These are phyloP conservation scores for Parapsyche elsis DNA, from an alignment of 1,140 invertebrate species.

Conservation along the genomic window DNA sequence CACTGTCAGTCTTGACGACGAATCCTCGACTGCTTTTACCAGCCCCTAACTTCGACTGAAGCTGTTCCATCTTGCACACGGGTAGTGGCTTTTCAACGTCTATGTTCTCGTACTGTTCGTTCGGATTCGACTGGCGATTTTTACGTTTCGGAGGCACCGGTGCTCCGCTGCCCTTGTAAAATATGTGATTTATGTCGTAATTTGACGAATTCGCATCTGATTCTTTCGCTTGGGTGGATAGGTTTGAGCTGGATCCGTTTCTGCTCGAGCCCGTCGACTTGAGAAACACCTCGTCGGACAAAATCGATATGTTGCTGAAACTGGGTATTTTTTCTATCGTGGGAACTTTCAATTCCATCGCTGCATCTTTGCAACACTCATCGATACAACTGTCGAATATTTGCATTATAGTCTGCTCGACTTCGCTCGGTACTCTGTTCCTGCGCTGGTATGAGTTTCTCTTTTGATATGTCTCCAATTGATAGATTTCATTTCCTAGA, in stretches of 20 bases:
- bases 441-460: conserved; percentile 58
- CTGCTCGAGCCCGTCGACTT: conserved; percentile 40
- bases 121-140: conserved; percentile 45
- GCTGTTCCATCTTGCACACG: conserved; percentile 42
- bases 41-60: conserved; percentile 5
- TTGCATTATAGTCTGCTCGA: conserved; percentile 57
- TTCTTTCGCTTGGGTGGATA: conserved; percentile 52
- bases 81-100: conserved; percentile 40
- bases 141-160: conserved; percentile 59
- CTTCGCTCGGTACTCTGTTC: conserved; percentile 61
- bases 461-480: conserved; percentile 64
- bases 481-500: conserved; percentile 65
- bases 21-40: conserved; percentile 1
- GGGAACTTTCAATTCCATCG: conserved; percentile 53
- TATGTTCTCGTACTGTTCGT: conserved; percentile 23
- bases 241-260: conserved; percentile 37
- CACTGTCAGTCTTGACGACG: conserved; percentile 40
- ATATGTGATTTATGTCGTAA: conserved; percentile 58
- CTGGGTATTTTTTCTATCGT: conserved; percentile 52
- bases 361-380: conserved; percentile 32
- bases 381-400: conserved; percentile 62
- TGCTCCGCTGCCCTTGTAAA: conserved; percentile 58
- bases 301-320: conserved; percentile 48
- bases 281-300: conserved; percentile 54
- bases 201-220: conserved; percentile 57